Conservation (phyloP, 2,113 vertebrate species). For the Carollia perspicillata region DNA sequence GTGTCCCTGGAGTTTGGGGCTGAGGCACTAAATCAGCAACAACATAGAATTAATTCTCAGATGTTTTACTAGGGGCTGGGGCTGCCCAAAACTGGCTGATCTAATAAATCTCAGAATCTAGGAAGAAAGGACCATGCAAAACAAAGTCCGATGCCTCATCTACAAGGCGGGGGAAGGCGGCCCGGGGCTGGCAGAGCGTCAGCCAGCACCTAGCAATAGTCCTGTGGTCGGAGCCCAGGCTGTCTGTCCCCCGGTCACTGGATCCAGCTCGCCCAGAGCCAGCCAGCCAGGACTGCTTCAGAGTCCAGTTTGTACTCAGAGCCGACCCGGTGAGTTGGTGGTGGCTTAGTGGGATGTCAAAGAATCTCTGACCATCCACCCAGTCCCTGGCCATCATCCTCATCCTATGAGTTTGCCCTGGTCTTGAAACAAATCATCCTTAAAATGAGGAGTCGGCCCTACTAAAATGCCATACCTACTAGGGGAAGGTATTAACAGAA, state of each 20-base stretch:
- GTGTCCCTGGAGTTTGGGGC: neutral
- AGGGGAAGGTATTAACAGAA: neutral
- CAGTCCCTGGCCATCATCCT: neutral
- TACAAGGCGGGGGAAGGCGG: neutral
- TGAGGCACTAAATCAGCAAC: neutral
- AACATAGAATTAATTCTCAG: neutral
- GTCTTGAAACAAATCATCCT: neutral
- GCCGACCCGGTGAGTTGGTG: fast-evolving
- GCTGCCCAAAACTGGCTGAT: neutral
- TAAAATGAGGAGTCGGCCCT: neutral
- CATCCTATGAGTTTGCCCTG: neutral
- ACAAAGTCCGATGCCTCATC: neutral
- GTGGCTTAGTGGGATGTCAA: neutral
- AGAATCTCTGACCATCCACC: neutral
- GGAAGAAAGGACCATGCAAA: neutral
- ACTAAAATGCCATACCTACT: neutral
- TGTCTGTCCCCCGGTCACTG: fast-evolving
- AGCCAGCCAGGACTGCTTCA: neutral
- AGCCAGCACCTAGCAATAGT: too few species aligned
- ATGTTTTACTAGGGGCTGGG: neutral
- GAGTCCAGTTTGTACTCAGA: neutral
- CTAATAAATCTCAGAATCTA: neutral
- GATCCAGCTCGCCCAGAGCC: neutral
- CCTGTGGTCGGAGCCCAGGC: neutral
- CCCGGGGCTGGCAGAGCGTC: neutral